These are phyloP conservation scores for Drosophila meridiana DNA, from an alignment of 2,888 invertebrate species.

Conservation along the genomic window DNA sequence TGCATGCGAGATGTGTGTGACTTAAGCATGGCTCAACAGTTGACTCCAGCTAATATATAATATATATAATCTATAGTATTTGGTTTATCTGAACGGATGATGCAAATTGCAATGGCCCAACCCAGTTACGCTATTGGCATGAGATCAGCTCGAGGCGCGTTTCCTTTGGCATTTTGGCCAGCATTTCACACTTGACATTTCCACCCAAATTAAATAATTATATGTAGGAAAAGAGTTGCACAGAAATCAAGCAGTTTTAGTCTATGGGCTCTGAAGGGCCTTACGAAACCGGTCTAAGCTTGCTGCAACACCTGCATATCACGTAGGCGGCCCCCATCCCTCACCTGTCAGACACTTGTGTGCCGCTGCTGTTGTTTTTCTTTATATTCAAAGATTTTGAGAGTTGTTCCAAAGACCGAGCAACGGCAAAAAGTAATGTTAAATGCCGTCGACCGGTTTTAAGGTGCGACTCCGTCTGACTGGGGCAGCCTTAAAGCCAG, in stretches of 20 bases:
- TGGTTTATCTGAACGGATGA: conserved; percentile 13
- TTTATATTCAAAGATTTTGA: conserved; percentile 39
- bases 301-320: conserved; percentile 40
- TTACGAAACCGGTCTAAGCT: conserved; percentile 61
- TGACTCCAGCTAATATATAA: not conserved
- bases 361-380: conserved; percentile 23
- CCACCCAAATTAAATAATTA: conserved; percentile 22
- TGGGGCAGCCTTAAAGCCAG: conserved; percentile 23
- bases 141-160: conserved; percentile 37
- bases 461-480: conserved; percentile 65
- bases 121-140: conserved; percentile 35
- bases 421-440: conserved; percentile 36
- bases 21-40: conserved; percentile 23
- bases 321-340: conserved; percentile 44
- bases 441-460: conserved; percentile 75
- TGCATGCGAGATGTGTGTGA: conserved; percentile 47
- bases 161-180: conserved; percentile 59
- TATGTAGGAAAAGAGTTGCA: conserved; percentile 2
- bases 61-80: not conserved
- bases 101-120: conserved; percentile 37
- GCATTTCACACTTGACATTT: conserved; percentile 73
- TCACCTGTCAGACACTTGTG: conserved; percentile 52
- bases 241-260: conserved; percentile 19
- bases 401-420: conserved; percentile 29
- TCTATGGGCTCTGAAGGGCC: conserved; percentile 60